phyloP scores from a whole-genome alignment of 2,888 invertebrate species.

The Acronicta psi region DNA sequence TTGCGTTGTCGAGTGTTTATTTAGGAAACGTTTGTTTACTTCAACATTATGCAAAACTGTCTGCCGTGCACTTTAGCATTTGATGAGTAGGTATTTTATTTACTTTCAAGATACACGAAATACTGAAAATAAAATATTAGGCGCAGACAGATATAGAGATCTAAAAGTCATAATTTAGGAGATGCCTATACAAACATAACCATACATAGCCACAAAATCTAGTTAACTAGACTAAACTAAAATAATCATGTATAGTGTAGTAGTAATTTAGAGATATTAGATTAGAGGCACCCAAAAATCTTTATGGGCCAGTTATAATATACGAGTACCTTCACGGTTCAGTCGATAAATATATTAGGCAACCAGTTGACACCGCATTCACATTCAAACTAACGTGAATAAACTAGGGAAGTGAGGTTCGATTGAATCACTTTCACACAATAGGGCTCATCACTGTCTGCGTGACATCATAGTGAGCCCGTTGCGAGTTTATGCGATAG shows the following conservation, averaged over 20 bases:
- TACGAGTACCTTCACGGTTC: neutral
- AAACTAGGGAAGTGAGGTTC: constrained; percentile 73
- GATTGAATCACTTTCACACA: constrained; percentile 80
- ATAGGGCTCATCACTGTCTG: constrained; percentile 81
- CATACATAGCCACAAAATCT: no score
- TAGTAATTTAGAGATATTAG: no score
- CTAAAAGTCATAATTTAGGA: no score
- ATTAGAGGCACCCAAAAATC: no score
- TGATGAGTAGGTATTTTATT: constrained; percentile 33
- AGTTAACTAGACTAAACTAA: no score
- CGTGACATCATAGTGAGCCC: constrained; percentile 71
- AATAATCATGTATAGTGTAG: no score
- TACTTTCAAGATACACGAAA: constrained; percentile 3
- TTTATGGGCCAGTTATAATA: no score
- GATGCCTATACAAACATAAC: no score
- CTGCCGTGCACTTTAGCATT: constrained; percentile 37
- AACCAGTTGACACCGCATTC: constrained; percentile 69
- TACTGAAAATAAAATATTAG: neutral
- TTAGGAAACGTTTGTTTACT: constrained; percentile 68
- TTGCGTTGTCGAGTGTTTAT: constrained; percentile 72
- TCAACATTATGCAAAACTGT: constrained; percentile 54
- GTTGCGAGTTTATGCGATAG: constrained; percentile 81
- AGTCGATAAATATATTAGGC: constrained; percentile 47
- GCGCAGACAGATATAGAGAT: no score
- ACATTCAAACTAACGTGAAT: constrained; percentile 73